Base-by-base conservation (phyloP, 1,140 invertebrate species). In the Asobara japonica region DNA sequence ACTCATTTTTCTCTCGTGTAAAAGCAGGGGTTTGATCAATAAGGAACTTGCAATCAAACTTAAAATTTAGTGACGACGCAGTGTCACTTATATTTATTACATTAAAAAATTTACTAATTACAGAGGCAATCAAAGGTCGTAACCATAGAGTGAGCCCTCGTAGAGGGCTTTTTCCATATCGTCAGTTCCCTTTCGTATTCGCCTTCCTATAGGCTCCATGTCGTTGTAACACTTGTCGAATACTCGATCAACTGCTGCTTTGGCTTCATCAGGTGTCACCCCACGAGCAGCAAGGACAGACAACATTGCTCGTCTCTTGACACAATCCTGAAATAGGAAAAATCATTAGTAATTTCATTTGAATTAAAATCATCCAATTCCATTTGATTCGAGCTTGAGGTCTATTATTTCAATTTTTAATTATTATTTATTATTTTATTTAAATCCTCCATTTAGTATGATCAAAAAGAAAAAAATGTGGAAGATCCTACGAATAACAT, bases 191-290 rank as follows among this genome's bases (percentile, higher is more conserved):
- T 94, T 88, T 73, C 94, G 90, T 64, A 96, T 88, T 73, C 95
- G 86, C 79, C 97, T 89, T 1, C 97, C 97, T 67, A 98, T 90
- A 3, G 97, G 97, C 84, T 99, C 97, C 71, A 98, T 88, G 88
- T 99, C 97, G 73, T 91, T 91, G 82, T 98, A 98, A 86, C 97
- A 99, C 83, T 92, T 94, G 1, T 91, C 89, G 87, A 99, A 99
- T 5, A 98, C 96, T 82, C 92, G 90, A 76, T 97, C 93, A 11
- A 99, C 93, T 4, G 94, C 91, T 31, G 89, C 90, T 11, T 89
- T 85, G 0, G 96, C 96, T 85, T 96, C 91, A 68, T 90, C 85
- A 72, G 90, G 84, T 0, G 88, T 88, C 20, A 98, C 90, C 79
- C 95, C 92, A 61, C 95, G 89, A 5, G 95, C 94, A 60, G 94